Base-by-base conservation (phyloP, 30 jellyfish, hydroid and myxozoan species). In the Calvadosia cruxmelitensis region DNA sequence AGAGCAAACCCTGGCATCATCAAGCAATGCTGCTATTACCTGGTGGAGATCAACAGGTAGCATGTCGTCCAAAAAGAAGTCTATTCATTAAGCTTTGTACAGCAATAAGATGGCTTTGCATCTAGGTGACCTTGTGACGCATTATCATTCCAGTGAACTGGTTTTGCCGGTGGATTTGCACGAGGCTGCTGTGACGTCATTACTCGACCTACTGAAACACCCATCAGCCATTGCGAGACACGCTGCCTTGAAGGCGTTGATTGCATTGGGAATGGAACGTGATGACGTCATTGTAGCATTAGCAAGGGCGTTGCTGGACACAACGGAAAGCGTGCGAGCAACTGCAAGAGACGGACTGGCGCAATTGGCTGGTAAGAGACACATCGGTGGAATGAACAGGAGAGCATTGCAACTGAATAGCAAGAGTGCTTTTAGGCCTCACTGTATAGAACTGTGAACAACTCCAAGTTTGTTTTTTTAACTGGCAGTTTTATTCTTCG, bases 261-360 rank as follows among this genome's bases (percentile, higher is more conserved):
- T 78, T 26, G 76, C 69, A 26, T n/a, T 78, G 1, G 89, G 73
- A 28, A 49, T 31, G 27, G 29, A 15, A 20, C 12, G n/a, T 3
- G 80, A 77, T 0, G 33, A 66, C 3, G 76, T 66, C 1, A 42
- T 77, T 24, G 51, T 34, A n/a, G 80, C 52, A 34, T 48, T 77
- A 72, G 71, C 68, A 28, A 36, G 62, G 10, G 66, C 68, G 0
- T 73, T 77, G 23, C 2, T 27, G 16, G 89, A 77, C 49, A 77
- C 89, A 12, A 52, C 63, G 3, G 62, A 66, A 23, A 24, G 67
- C 31, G 49, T 77, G n/a, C 34, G 81, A 33, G 69, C 67, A 7
- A 78, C 57, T 30, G 89, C 89, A 3, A 77, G 68, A 50, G 31
- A 23, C 15, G 89, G 76, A 12, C 63, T 77, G 0, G 10, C 57